phyloP scores from a whole-genome alignment of 1,140 invertebrate genomes.

The Capitella teleta region DNA sequence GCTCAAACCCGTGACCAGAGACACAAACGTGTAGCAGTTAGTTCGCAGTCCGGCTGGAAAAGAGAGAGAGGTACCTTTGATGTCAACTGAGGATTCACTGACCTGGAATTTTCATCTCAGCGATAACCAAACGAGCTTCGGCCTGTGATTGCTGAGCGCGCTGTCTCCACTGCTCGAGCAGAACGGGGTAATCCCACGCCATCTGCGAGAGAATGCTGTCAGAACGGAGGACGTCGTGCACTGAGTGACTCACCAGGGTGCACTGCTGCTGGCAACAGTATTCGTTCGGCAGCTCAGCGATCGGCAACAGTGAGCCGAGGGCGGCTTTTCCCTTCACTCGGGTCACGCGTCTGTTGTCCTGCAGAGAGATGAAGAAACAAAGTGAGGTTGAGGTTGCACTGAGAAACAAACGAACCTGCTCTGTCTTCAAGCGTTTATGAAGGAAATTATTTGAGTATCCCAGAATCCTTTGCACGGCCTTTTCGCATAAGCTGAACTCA shows the following conservation, averaged over 20 bases:
- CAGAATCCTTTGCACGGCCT: constrained; percentile 29
- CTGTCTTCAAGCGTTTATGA: constrained; percentile 35
- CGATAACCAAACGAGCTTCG: constrained; percentile 34
- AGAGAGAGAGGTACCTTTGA: neutral
- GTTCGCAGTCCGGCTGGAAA: constrained; percentile 18
- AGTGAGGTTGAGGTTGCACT: neutral
- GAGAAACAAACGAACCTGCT: constrained; percentile 19
- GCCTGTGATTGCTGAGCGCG: constrained; percentile 23
- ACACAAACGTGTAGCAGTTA: constrained; percentile 34
- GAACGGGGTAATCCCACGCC: constrained; percentile 23
- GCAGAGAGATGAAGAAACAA: neutral
- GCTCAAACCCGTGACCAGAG: constrained; percentile 28
- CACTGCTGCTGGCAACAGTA: neutral
- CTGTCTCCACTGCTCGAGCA: constrained; percentile 30
- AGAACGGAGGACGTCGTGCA: neutral
- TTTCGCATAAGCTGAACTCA: constrained; percentile 28
- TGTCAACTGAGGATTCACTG: neutral
- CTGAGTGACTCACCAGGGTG: neutral
- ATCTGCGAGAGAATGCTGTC: constrained; percentile 22
- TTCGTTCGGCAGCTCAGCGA: constrained; percentile 15
- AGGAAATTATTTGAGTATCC: constrained; percentile 40
- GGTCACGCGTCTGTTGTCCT: neutral
- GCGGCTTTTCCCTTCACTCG: constrained; percentile 21
- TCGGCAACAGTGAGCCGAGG: constrained; percentile 17
- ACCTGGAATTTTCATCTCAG: constrained; percentile 35